Evolutionary conservation across 2,113 vertebrate species (phyloP).

Genomic region (Larimichthys polyactis): DNA sequence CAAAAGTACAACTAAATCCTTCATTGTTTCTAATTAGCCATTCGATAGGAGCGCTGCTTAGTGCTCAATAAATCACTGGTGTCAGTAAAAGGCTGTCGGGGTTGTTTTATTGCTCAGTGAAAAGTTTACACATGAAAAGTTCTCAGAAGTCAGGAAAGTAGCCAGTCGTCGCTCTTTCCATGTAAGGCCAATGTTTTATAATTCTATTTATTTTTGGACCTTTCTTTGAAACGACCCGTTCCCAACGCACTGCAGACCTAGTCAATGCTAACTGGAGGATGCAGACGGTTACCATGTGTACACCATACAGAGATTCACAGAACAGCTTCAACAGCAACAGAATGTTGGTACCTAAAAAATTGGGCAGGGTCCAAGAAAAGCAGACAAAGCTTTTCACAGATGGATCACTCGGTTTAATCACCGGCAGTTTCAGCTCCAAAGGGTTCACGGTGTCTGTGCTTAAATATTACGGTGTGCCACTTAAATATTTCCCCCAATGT

Average conservation of each 20-base stretch:
- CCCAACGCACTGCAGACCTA: not conserved
- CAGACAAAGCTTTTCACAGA: not conserved
- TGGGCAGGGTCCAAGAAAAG: not conserved
- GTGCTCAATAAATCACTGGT: not conserved
- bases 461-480: not conserved
- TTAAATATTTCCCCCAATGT: not conserved
- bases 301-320: not conserved
- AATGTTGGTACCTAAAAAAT: not conserved
- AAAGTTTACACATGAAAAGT: conserved; percentile 2
- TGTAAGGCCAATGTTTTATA: conserved; percentile 3
- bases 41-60: not conserved
- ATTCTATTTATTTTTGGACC: not conserved
- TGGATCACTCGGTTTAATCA: not conserved
- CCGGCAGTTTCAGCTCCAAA: not conserved
- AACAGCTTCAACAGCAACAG: not conserved
- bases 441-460: not conserved
- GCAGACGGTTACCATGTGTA: not conserved
- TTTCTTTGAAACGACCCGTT: not conserved
- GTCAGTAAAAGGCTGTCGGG: not conserved
- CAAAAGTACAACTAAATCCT: not conserved
- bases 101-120: conserved; percentile 9
- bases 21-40: not conserved
- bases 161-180: not conserved
- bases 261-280: not conserved
- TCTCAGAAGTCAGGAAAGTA: conserved; percentile 5